A percentile compares a stretch with the other conserved stretches of the same genome.
Evolutionary conservation across 2,113 vertebrate species (phyloP).

Genomic region (pig (Sus scrofa)): T2T-Sscrofa CM000813.6:142162501-142163000

Average conservation of each 20-base stretch:
- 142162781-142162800: neutral
- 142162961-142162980: too few species aligned
- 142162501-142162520: conserved; percentile 22
- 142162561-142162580: neutral
- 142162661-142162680: too few species aligned
- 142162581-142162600: neutral
- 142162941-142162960: too few species aligned
- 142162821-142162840: neutral
- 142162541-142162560: neutral
- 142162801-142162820: neutral
- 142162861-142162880: neutral
- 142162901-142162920: neutral
- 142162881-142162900: neutral
- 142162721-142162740: neutral
- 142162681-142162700: neutral
- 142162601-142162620: neutral
- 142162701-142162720: neutral
- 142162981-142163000: too few species aligned
- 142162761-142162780: neutral
- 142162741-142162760: conserved; percentile 15
- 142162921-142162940: too few species aligned
- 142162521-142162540: neutral
- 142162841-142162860: neutral
- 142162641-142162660: neutral
- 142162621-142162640: neutral